These are phyloP conservation scores for Recurvirostra avosetta DNA, from an alignment of 2,113 vertebrate species.

Conservation along the genomic window DNA sequence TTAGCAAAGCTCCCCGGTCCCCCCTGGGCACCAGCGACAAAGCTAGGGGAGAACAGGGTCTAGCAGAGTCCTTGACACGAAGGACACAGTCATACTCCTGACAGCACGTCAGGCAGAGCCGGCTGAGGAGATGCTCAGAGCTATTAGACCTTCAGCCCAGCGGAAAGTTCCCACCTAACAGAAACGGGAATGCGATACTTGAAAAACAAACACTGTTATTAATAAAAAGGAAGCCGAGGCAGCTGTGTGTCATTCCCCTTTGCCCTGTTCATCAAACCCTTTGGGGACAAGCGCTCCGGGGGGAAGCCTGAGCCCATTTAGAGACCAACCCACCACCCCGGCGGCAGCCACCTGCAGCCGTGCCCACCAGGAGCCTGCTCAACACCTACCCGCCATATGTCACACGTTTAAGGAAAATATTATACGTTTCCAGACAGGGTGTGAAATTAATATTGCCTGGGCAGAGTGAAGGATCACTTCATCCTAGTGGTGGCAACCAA, in stretches of 20 bases:
- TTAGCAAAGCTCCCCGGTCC: not conserved
- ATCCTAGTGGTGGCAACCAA: constrained; percentile 54
- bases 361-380: not conserved
- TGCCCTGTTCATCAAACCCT: not conserved
- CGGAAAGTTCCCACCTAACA: not conserved
- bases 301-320: not conserved
- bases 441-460: constrained; percentile 51
- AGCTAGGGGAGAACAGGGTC: not conserved
- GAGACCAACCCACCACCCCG: not conserved
- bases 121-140: not conserved
- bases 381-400: not conserved
- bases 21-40: not conserved
- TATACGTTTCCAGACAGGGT: constrained; percentile 46
- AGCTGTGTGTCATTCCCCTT: not conserved
- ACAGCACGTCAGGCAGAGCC: not conserved
- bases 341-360: not conserved
- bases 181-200: not conserved
- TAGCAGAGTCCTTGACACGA: not conserved
- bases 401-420: constrained; percentile 42
- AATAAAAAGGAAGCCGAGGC: not conserved
- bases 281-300: not conserved
- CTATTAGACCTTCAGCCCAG: not conserved
- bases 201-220: not conserved
- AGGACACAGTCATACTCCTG: not conserved
- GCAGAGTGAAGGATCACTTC: constrained; percentile 64